Conservation (phyloP, 2,113 vertebrate species). For the Cryptomyrus ogoouensis region DNA sequence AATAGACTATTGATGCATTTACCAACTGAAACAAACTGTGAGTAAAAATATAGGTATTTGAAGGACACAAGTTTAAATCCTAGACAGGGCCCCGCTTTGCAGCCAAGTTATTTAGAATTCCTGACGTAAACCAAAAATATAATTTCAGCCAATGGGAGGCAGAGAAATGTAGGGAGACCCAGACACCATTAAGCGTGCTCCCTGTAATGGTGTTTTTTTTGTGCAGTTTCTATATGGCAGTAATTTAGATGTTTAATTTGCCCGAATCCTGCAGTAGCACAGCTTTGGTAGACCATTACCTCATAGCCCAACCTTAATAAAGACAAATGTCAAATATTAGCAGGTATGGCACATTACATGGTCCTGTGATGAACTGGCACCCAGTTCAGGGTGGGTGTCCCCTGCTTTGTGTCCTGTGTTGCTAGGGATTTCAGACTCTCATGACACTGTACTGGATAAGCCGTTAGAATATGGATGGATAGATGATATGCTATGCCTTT, state of each 20-base stretch:
- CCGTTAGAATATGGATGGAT: background rate
- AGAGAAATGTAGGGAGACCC: background rate
- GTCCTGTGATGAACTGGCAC: background rate
- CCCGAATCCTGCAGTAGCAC: background rate
- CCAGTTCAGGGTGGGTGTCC: background rate
- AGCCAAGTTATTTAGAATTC: background rate
- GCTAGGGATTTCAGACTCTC: background rate
- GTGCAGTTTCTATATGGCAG: background rate
- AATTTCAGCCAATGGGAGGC: background rate
- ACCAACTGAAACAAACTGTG: background rate
- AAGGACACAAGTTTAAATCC: background rate
- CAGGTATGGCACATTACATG: background rate
- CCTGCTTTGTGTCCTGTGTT: background rate
- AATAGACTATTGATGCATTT: background rate
- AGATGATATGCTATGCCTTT: background rate
- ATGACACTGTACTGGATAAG: background rate
- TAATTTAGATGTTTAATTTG: background rate
- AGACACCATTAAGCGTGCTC: background rate
- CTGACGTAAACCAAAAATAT: background rate
- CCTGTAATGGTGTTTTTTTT: background rate
- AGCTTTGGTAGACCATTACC: background rate
- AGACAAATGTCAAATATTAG: background rate
- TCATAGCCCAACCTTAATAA: background rate
- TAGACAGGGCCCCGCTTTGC: background rate
- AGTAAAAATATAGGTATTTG: background rate